A percentile compares a stretch with the other conserved stretches of the same genome.
Conservation (phyloP, 2,113 vertebrate species). For the Gadus macrocephalus region DNA sequence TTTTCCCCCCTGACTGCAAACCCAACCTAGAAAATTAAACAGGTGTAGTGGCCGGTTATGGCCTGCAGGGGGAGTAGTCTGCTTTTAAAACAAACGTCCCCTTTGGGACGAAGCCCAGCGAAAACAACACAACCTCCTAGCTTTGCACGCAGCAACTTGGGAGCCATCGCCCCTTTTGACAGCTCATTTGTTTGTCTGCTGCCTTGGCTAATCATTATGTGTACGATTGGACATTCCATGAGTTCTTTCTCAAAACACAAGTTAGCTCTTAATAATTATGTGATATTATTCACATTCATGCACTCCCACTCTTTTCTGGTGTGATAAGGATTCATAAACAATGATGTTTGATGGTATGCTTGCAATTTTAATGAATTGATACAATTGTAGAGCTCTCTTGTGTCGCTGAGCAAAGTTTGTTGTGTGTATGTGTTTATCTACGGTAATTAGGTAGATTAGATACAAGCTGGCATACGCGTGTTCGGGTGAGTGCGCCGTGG, state of each 20-base stretch:
- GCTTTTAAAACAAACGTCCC: slow-evolving; percentile 7
- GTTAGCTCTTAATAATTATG: too few relatives aligned
- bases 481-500: slow-evolving; percentile 17
- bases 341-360: not conserved
- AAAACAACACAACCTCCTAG: slow-evolving; percentile 20
- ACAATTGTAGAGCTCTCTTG: not conserved
- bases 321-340: not conserved
- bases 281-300: too few relatives aligned
- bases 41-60: slow-evolving; percentile 29
- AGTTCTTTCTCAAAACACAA: not conserved
- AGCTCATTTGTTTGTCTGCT: slow-evolving; percentile 14
- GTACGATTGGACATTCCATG: slow-evolving; percentile 10
- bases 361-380: not conserved
- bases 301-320: too few relatives aligned
- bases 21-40: slow-evolving; percentile 34
- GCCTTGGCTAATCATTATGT: slow-evolving; percentile 13
- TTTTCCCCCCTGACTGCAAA: slow-evolving; percentile 17
- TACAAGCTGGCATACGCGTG: not conserved
- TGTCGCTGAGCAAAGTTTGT: too few relatives aligned
- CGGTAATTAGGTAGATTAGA: too few relatives aligned
- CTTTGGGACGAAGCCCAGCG: slow-evolving; percentile 6
- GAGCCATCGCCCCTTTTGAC: slow-evolving; percentile 15
- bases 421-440: too few relatives aligned
- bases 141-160: slow-evolving; percentile 10
- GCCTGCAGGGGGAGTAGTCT: slow-evolving; percentile 56